phyloP scores from a whole-genome alignment of 2,888 invertebrate genomes.

The Drepana falcataria region DNA sequence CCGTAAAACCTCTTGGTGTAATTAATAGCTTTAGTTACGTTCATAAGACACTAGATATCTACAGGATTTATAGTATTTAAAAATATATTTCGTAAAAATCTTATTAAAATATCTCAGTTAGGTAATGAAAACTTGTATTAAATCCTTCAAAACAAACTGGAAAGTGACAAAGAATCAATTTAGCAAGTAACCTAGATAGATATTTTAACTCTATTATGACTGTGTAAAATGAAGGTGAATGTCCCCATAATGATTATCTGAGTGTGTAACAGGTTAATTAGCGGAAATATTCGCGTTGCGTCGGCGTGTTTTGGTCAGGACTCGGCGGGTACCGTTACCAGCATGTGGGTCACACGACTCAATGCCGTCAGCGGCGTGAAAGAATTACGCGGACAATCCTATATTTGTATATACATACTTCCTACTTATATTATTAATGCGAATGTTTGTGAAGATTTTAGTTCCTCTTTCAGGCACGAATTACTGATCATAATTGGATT shows the following conservation, averaged over 20 bases:
- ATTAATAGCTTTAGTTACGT: too few relatives aligned
- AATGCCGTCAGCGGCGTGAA: constrained; percentile 28
- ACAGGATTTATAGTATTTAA: too few relatives aligned
- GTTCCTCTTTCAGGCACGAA: too few relatives aligned
- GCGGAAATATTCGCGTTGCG: constrained; percentile 44
- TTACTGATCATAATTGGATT: too few relatives aligned
- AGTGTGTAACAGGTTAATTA: constrained; percentile 51
- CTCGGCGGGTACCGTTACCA: constrained; percentile 45
- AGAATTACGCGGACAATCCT: constrained; percentile 25
- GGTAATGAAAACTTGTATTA: too few relatives aligned
- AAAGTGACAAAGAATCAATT: background rate
- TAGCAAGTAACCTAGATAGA: background rate
- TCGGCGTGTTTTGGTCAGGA: constrained; percentile 52
- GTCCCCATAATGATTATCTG: constrained; percentile 40
- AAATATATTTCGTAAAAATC: too few relatives aligned
- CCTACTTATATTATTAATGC: background rate
- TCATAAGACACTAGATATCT: too few relatives aligned
- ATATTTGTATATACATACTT: background rate
- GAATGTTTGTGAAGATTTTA: background rate
- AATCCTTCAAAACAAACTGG: too few relatives aligned
- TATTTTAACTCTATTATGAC: constrained; percentile 19
- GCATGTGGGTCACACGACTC: constrained; percentile 46
- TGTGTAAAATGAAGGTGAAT: constrained; percentile 39
- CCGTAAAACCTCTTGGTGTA: too few relatives aligned
- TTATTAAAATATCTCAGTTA: too few relatives aligned